A percentile compares a stretch with the other conserved stretches of the same genome.
Conservation (phyloP, 2,797 vertebrate species). For the Taenioides sp. region DNA sequence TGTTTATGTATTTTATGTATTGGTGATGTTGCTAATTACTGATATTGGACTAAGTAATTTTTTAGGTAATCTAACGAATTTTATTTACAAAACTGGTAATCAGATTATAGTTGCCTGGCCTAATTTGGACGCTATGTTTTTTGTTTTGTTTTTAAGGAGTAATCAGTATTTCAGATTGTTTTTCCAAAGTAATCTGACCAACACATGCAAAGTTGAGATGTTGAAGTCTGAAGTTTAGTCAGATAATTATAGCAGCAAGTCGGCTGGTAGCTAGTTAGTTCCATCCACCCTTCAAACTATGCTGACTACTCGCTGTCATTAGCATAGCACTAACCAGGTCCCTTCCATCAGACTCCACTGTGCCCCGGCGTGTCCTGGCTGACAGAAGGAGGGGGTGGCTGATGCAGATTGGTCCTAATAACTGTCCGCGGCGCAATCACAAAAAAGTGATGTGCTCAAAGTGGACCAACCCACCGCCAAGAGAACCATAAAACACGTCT, state of each 20-base stretch:
- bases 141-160: too few species aligned
- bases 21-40: not conserved
- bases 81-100: too few species aligned
- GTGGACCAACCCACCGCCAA: conserved; percentile 4
- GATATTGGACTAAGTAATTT: too few species aligned
- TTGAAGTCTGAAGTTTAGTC: too few species aligned
- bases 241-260: too few species aligned
- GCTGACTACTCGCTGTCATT: conserved; percentile 40
- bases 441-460: conserved; percentile 17
- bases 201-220: too few species aligned
- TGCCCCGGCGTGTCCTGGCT: conserved; percentile 12
- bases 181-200: too few species aligned
- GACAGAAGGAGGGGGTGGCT: conserved; percentile 41
- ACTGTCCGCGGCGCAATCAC: conserved; percentile 28
- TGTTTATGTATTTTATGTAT: not conserved
- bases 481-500: conserved; percentile 13
- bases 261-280: not conserved
- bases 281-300: conserved; percentile 17
- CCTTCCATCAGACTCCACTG: conserved; percentile 52
- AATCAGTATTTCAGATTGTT: too few species aligned
- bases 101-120: too few species aligned
- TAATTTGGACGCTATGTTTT: too few species aligned
- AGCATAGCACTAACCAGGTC: conserved; percentile 58
- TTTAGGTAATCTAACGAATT: too few species aligned
- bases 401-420: conserved; percentile 69